Conservation (phyloP, 2,113 vertebrate species). For the Tiliqua scincoides region DNA sequence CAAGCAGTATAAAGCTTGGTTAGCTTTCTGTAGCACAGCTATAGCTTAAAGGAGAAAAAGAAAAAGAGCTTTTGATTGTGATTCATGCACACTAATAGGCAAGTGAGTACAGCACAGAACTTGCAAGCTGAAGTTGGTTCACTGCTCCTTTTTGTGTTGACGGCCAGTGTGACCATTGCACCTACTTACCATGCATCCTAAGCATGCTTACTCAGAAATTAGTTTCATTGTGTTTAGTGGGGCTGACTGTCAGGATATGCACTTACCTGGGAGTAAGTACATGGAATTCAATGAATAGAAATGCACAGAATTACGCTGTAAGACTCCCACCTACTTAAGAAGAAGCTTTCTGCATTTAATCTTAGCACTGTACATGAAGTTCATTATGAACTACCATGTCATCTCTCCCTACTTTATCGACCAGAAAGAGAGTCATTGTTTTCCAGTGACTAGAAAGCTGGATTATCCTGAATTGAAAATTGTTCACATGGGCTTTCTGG, state of each 20-base stretch:
- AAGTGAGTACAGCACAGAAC: not conserved
- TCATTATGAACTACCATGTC: not conserved
- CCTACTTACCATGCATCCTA: not conserved
- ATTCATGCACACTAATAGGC: not conserved
- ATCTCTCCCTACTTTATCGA: not conserved
- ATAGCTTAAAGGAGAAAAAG: not conserved
- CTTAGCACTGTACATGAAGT: not conserved
- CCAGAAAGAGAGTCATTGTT: not conserved
- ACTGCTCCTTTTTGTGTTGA: not conserved
- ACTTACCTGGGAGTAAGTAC: too few relatives aligned
- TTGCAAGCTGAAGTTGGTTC: not conserved
- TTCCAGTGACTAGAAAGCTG: not conserved
- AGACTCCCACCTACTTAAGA: too few relatives aligned
- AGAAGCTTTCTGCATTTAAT: not conserved
- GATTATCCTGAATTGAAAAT: not conserved
- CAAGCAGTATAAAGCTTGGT: not conserved
- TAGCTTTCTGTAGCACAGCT: not conserved
- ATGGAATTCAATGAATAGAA: too few relatives aligned
- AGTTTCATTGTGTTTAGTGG: too few relatives aligned
- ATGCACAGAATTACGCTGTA: too few relatives aligned
- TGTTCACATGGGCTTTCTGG: not conserved
- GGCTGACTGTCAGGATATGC: too few relatives aligned
- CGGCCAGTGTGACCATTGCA: not conserved
- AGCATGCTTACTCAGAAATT: not conserved
- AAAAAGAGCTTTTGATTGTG: not conserved